Base-by-base conservation (phyloP, 1,140 invertebrate species). In the Hylyphantes graminicola region DNA sequence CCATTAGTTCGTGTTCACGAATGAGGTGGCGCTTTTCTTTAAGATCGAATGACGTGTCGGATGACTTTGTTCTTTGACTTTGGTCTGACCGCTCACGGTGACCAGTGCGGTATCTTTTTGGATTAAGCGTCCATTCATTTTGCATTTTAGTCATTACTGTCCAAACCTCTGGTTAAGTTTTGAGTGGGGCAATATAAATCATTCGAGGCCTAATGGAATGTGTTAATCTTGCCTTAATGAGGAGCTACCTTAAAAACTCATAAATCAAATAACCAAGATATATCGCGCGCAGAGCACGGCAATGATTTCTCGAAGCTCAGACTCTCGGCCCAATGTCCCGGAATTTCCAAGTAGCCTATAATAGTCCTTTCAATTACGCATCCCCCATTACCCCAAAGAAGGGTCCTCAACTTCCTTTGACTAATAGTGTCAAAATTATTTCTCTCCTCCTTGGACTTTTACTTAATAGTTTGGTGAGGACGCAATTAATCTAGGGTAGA, bases 241-340 rank as follows among this genome's bases (percentile, higher is more conserved):
- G 65, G 65, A 70, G 65, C 53, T 80, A 70, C 21, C 54, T 80
- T 80, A 80, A 80, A 80, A 70, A 35, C 77, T 70, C 77, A 80
- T 80, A 80, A 80, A 80, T 80, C 77, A 80, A 80, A 80, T 80
- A 70, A 80, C 64, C 65, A 67, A 70, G 61, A 80, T 80, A 80
- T 80, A 70, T 80, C 64, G 61, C 53, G 59, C 35, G 5, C 35
- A 35, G 35, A 35, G 63, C 53, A 70, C 35, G 76, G 63, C 17
- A 19, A 50, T 54, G 48, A 76, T 63, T 21, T 19, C 74, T 21
- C 48, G 15, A 61, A 35, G 35, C 35, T 35, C 55, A 76, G 74
- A 67, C 48, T 67, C 12, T 21, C 17, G 63, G 50, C 17, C 10
- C 48, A 64, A 35, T 65, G 63, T 17, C 12, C 9, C 50, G 63